These are phyloP conservation scores for Perognathus longimembris DNA, from an alignment of 2,113 vertebrate genomes.

Conservation along the genomic window DNA sequence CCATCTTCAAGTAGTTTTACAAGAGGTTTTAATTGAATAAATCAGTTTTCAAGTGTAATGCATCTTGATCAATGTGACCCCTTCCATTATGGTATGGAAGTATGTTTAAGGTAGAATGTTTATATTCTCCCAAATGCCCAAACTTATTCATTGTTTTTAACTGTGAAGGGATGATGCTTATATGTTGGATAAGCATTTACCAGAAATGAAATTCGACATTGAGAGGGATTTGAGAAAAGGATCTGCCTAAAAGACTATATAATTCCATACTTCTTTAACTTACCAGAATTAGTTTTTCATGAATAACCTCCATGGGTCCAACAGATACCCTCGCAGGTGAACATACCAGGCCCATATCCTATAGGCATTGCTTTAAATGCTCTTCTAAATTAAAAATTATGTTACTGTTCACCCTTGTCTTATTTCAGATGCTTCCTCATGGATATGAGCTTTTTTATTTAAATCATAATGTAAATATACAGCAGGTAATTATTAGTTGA, in stretches of 20 bases:
- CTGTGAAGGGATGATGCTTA: not conserved
- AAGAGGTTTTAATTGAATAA: no score
- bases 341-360: not conserved
- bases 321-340: not conserved
- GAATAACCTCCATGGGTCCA: accelerated
- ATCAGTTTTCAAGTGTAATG: no score
- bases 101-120: not conserved
- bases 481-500: not conserved
- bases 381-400: not conserved
- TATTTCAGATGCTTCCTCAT: not conserved
- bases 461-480: not conserved
- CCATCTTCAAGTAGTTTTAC: no score
- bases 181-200: not conserved
- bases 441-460: not conserved
- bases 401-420: not conserved
- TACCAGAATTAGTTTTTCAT: not conserved
- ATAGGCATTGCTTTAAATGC: not conserved
- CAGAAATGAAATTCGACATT: not conserved
- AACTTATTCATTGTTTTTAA: not conserved
- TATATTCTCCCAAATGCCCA: not conserved
- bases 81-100: no score
- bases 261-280: not conserved
- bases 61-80: no score
- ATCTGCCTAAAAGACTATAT: not conserved
- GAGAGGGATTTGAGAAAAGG: not conserved